These are phyloP conservation scores for Phrixothrix hirtus DNA, from an alignment of 2,888 invertebrate species.

Conservation along the genomic window DNA sequence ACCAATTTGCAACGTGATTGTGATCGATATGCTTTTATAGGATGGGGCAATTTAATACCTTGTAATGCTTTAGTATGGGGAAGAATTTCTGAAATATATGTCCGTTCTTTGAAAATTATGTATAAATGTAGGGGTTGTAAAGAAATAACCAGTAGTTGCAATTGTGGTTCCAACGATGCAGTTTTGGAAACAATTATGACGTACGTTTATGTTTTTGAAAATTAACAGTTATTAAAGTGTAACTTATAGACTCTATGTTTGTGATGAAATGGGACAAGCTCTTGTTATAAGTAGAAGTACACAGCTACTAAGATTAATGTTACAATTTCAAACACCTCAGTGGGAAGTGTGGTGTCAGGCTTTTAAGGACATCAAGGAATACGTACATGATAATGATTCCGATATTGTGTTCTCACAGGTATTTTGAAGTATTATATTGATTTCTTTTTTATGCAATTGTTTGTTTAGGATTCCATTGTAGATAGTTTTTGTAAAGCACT, in stretches of 20 bases:
- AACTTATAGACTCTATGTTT: constrained; percentile 12
- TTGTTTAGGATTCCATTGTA: constrained; percentile 2
- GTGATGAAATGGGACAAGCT: constrained; percentile 19
- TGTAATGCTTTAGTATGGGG: constrained; percentile 12
- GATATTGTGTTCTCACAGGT: neutral
- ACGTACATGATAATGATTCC: constrained; percentile 8
- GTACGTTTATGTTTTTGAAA: constrained; percentile 4
- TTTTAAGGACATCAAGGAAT: constrained; percentile 15
- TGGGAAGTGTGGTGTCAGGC: constrained; percentile 19
- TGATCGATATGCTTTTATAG: constrained; percentile 16
- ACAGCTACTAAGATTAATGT: constrained; percentile 12
- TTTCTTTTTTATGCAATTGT: too few species aligned
- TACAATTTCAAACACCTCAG: constrained; percentile 9
- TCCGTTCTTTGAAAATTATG: constrained; percentile 16
- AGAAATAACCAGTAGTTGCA: neutral
- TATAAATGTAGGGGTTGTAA: constrained; percentile 3
- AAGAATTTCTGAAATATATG: neutral
- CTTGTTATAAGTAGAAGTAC: constrained; percentile 17
- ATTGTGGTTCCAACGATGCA: neutral
- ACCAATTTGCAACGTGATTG: neutral
- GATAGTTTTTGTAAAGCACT: constrained; percentile 16
- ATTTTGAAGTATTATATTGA: neutral
- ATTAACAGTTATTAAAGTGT: too few species aligned
- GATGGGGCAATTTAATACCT: constrained; percentile 20
- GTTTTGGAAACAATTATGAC: constrained; percentile 8